These are phyloP conservation scores for Deilephila elpenor DNA, from an alignment of 2,888 invertebrate species.

Conservation along the genomic window DNA sequence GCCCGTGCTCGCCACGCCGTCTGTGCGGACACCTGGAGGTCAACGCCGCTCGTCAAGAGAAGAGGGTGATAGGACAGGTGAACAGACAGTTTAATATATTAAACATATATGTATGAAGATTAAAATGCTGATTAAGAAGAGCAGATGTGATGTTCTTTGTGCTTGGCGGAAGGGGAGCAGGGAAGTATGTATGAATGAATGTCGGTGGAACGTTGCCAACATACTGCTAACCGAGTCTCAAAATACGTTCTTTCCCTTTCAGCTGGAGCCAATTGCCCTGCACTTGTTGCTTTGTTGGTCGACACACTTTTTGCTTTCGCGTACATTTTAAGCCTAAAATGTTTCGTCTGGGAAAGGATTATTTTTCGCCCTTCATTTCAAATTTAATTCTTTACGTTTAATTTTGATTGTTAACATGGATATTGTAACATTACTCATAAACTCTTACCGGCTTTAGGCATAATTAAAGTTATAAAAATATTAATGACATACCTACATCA, in stretches of 20 bases:
- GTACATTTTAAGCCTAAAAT: not conserved
- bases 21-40: conserved; percentile 86
- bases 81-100: conserved; percentile 24
- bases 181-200: conserved; percentile 46
- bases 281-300: conserved; percentile 8
- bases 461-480: too few relatives aligned
- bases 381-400: not conserved
- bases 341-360: not conserved
- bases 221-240: conserved; percentile 38
- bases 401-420: too few relatives aligned
- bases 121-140: conserved; percentile 1
- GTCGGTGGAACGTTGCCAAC: conserved; percentile 47
- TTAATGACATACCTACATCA: too few relatives aligned
- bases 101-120: conserved; percentile 16
- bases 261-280: conserved; percentile 26
- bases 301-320: not conserved
- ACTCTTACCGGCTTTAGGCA: too few relatives aligned
- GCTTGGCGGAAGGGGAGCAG: conserved; percentile 39
- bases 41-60: conserved; percentile 80
- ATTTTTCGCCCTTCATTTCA: not conserved
- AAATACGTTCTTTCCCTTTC: conserved; percentile 31
- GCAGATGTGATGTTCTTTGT: conserved; percentile 3
- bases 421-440: too few relatives aligned
- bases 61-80: conserved; percentile 75
- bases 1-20: conserved; percentile 76